A percentile compares a stretch with the other conserved stretches of the same genome.
Conservation (phyloP, 1,140 invertebrate genomes). For the Protaetia brevitarsis region DNA sequence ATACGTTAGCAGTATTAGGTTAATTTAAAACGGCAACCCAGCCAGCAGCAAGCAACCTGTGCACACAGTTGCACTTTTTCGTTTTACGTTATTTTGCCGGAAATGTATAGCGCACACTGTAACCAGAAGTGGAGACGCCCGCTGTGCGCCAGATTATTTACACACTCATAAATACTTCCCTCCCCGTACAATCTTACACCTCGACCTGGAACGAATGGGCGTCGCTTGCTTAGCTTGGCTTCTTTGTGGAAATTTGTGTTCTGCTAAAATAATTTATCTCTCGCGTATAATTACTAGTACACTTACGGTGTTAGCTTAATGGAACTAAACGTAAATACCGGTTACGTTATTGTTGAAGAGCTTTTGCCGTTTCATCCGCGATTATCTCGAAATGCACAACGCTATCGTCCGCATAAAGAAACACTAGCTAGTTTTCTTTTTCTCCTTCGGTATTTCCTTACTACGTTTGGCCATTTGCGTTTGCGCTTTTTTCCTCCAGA, state of each 20-base stretch:
- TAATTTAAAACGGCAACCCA: neutral
- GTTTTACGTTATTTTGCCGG: conserved; percentile 9
- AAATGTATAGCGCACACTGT: neutral
- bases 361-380: neutral
- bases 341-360: conserved; percentile 8
- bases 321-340: conserved; percentile 15
- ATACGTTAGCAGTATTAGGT: neutral
- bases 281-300: neutral
- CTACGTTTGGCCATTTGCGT: neutral
- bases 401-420: neutral
- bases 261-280: conserved; percentile 13
- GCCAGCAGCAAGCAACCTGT: neutral
- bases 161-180: conserved; percentile 16
- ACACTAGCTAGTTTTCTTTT: neutral
- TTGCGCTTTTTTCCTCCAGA: neutral
- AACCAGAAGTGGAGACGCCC: neutral
- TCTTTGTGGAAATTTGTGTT: conserved; percentile 15
- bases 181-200: neutral
- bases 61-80: neutral
- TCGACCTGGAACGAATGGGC: neutral
- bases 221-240: neutral
- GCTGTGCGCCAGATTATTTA: conserved; percentile 13
- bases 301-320: conserved; percentile 9
- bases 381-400: conserved; percentile 3
- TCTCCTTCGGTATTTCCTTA: neutral